Conservation (phyloP, 2,797 vertebrate genomes). For the Melopsittacus undulatus region DNA sequence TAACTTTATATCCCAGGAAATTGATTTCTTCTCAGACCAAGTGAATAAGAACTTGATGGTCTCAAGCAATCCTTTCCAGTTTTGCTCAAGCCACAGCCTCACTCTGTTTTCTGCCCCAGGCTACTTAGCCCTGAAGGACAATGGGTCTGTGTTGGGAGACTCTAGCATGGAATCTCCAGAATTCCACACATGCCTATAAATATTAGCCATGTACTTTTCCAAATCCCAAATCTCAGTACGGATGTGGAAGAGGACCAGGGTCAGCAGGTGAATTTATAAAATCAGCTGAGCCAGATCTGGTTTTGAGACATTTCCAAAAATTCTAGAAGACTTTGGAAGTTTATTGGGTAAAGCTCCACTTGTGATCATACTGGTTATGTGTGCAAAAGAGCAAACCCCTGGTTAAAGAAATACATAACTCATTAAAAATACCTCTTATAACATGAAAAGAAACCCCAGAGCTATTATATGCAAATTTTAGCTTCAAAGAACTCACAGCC, state of each 20-base stretch:
- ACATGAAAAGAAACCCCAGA: neutral
- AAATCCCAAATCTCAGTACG: neutral
- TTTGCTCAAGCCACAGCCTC: neutral
- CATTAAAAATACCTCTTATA: neutral
- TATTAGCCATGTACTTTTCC: neutral
- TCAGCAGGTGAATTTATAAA: neutral
- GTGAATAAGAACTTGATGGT: neutral
- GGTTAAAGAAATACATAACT: neutral
- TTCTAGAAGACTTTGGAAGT: neutral
- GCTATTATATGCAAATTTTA: neutral
- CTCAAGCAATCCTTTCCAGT: neutral
- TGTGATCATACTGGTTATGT: neutral
- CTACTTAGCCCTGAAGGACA: neutral
- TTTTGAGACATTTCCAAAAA: neutral
- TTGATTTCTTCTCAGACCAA: neutral
- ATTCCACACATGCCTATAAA: accelerated
- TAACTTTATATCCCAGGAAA: neutral
- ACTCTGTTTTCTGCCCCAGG: neutral
- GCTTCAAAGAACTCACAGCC: neutral
- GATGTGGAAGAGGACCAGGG: neutral
- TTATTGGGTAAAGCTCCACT: neutral
- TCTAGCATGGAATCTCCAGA: neutral
- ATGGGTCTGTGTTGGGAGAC: neutral
- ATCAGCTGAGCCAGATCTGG: neutral
- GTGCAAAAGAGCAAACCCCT: neutral